Conservation (phyloP, 2,797 vertebrate genomes). For the Oryzias dopingdopingensis region DNA sequence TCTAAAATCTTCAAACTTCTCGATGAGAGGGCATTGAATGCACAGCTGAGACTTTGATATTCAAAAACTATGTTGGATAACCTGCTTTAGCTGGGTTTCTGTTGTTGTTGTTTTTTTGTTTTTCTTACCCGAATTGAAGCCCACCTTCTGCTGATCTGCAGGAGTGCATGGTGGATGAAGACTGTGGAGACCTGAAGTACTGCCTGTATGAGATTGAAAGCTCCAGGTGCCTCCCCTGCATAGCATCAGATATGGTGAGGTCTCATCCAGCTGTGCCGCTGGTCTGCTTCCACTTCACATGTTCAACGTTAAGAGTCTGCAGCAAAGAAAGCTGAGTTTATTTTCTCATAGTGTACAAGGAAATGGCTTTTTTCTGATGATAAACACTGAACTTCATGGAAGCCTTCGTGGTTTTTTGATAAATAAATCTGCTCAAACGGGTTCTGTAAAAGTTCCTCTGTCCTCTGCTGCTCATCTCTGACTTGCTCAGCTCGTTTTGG, state of each 20-base stretch:
- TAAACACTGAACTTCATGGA: no score
- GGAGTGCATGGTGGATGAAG: conserved; percentile 94
- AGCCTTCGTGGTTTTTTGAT: no score
- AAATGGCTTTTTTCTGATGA: no score
- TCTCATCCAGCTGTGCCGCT: background rate
- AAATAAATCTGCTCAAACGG: no score
- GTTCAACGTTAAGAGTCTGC: background rate
- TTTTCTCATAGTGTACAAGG: no score
- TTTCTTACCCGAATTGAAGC: background rate
- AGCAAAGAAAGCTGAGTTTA: no score
- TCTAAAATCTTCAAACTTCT: background rate
- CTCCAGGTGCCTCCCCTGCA: conserved; percentile 87
- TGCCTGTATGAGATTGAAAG: conserved; percentile 85
- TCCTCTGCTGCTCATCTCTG: no score
- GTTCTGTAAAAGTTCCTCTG: no score
- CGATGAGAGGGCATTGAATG: no score
- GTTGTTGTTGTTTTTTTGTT: background rate
- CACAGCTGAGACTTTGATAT: no score
- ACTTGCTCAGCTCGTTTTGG: no score
- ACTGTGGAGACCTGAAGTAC: conserved; percentile 83
- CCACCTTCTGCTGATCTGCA: conserved; percentile 37
- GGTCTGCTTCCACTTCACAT: background rate
- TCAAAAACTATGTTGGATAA: no score
- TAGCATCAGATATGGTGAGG: conserved; percentile 79
- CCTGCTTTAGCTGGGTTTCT: background rate